Evolutionary conservation across 2,113 vertebrate species (phyloP), one percentile per base, ranked within the genome.

Genomic region (Neolamprologus modestus): DNA sequence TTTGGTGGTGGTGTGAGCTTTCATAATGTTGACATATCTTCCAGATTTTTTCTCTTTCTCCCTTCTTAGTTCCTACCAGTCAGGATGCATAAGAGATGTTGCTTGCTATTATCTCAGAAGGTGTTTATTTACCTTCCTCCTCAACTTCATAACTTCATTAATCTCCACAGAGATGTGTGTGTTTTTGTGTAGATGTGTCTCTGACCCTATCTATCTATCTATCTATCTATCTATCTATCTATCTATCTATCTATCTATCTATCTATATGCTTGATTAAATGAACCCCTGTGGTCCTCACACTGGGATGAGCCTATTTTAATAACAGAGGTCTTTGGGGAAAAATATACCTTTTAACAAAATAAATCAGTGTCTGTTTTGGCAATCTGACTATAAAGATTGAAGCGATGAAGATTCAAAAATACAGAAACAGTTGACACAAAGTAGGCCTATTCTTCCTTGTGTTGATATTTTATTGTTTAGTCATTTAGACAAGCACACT

Each of bases 241-340:
- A 37, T 37, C 35, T 37, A 10, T 37, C 37, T 37, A 37, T 37
- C 37, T 37, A 10, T 37, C 35, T 37, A 33, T 31, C 31, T 31
- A 31, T 31, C 31, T 19, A 57, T 66, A 3, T 66, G 16, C 84
- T 68, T 54, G 2, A 55, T 92, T 89, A 91, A 87, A 88, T 91
- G 84, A 91, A 78, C 37, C 54, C 85, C 84, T 78, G 89, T 17
- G 4, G 88, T 61, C 87, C 66, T 84, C 76, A 79, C 83, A 84
- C 47, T 81, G 63, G 40, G 88, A 45, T 11, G 84, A 71, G 57
- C 80, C 89, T 90, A 92, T 91, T 92, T 91, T 63, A 86, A 83
- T 81, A 54, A 53, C 53, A 88, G 28, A 63, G 17, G 54, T 21
- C 47, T 28, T 66, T 40, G 45, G 87, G 82, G 82, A 37, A 82